These are phyloP conservation scores for Sitodiplosis mosellana DNA, from an alignment of 1,140 invertebrate species.

Conservation along the genomic window DNA sequence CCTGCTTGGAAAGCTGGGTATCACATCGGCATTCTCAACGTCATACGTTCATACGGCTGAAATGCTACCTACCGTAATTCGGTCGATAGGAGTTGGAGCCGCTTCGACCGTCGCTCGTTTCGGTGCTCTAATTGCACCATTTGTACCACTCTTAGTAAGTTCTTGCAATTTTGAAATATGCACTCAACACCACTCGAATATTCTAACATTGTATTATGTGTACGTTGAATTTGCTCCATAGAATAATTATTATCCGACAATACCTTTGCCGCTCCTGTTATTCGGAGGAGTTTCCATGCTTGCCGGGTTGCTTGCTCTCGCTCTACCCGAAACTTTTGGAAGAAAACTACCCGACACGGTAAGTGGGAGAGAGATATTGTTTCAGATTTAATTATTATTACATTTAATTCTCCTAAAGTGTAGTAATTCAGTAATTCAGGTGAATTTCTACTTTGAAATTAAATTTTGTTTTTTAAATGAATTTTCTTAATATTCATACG, in stretches of 20 bases:
- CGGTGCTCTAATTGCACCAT: slow-evolving; percentile 40
- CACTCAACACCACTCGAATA: not conserved
- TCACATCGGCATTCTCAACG: slow-evolving; percentile 38
- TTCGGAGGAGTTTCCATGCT: slow-evolving; percentile 31
- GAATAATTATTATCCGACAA: slow-evolving; percentile 26
- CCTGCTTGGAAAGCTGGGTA: slow-evolving; percentile 41
- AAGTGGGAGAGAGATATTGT: too few species aligned
- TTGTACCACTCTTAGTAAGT: slow-evolving; percentile 35
- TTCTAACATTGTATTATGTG: slow-evolving; percentile 1
- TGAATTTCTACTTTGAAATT: too few species aligned
- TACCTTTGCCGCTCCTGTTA: slow-evolving; percentile 31
- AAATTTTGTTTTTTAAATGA: too few species aligned
- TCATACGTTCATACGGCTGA: slow-evolving; percentile 42
- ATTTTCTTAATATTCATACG: too few species aligned
- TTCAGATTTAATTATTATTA: too few species aligned
- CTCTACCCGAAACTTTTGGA: slow-evolving; percentile 40
- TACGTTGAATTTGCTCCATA: slow-evolving; percentile 14
- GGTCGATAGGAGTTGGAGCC: slow-evolving; percentile 35
- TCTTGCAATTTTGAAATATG: not conserved
- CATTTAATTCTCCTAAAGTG: too few species aligned
- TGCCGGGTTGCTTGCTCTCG: slow-evolving; percentile 29
- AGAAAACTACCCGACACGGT: slow-evolving; percentile 34
- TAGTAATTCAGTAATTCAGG: too few species aligned
- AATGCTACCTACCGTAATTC: slow-evolving; percentile 37
- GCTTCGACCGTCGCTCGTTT: slow-evolving; percentile 37